Evolutionary conservation across 2,797 vertebrate species (phyloP).

Genomic region (Vireo griseus): DNA sequence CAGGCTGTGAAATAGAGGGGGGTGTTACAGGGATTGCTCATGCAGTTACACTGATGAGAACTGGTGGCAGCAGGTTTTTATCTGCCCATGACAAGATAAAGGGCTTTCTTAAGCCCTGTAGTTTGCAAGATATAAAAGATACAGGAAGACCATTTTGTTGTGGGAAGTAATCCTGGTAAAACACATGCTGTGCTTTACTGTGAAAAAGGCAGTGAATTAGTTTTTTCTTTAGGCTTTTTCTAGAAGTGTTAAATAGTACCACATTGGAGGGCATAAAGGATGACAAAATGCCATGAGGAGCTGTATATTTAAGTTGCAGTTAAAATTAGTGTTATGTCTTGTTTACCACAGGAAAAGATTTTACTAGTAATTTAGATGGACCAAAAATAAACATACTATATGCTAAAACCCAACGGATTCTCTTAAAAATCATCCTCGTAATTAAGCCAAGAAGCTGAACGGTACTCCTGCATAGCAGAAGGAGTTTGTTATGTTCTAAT

Average conservation of each 20-base stretch:
- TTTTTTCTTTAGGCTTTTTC: not conserved
- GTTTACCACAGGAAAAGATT: not conserved
- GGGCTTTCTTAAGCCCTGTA: not conserved
- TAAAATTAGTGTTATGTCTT: not conserved
- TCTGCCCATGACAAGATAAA: not conserved
- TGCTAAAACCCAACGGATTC: not conserved
- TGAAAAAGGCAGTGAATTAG: not conserved
- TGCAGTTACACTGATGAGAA: not conserved
- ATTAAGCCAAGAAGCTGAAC: not conserved
- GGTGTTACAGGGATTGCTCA: not conserved
- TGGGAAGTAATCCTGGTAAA: not conserved
- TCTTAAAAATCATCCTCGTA: not conserved
- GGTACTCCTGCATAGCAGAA: not conserved
- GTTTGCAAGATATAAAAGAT: not conserved
- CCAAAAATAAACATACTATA: not conserved
- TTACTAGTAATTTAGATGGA: not conserved
- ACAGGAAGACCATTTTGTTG: not conserved
- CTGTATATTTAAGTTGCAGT: not conserved
- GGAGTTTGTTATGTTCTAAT: not conserved
- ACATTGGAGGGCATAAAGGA: not conserved
- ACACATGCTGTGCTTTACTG: not conserved
- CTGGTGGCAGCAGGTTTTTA: not conserved
- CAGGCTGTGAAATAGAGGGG: not conserved
- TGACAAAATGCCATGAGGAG: not conserved
- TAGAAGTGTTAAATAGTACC: not conserved